Conservation (phyloP, 2,113 vertebrate species). For the Rhea americana region DNA sequence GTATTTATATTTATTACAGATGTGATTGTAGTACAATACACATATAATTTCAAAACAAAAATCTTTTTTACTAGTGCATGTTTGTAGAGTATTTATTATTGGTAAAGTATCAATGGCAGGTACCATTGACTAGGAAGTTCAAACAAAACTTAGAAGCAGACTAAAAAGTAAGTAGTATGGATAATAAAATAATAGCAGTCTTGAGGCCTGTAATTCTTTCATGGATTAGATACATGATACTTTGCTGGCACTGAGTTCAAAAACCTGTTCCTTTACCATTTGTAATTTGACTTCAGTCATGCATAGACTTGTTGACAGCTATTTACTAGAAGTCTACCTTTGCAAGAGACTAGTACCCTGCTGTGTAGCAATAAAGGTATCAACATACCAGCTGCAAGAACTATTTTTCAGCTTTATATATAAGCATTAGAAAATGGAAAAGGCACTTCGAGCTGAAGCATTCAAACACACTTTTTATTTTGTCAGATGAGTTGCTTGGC, state of each 20-base stretch:
- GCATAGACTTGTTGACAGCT: slow-evolving; percentile 70
- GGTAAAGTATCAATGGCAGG: not conserved
- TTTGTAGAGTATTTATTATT: not conserved
- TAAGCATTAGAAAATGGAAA: not conserved
- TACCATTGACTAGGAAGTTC: slow-evolving; percentile 38
- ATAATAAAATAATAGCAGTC: slow-evolving; percentile 70
- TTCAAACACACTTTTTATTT: not conserved
- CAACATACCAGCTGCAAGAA: slow-evolving; percentile 25
- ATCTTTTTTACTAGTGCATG: not conserved
- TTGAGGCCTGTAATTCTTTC: slow-evolving; percentile 65
- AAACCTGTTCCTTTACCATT: slow-evolving; percentile 63
- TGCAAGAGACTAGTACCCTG: slow-evolving; percentile 23
- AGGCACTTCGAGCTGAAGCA: not conserved
- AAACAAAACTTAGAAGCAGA: slow-evolving; percentile 44
- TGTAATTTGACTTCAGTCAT: slow-evolving; percentile 71
- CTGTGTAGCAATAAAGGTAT: slow-evolving; percentile 35
- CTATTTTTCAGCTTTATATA: not conserved
- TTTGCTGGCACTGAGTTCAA: slow-evolving; percentile 71
- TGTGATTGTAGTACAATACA: not conserved
- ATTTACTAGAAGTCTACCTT: slow-evolving; percentile 66
- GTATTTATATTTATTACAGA: not conserved
- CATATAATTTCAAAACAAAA: not conserved
- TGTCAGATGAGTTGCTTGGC: not conserved
- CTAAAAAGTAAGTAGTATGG: slow-evolving; percentile 45
- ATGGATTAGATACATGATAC: slow-evolving; percentile 72